phyloP scores from a whole-genome alignment of 2,888 invertebrate genomes.

The Apocheima hispidaria region DNA sequence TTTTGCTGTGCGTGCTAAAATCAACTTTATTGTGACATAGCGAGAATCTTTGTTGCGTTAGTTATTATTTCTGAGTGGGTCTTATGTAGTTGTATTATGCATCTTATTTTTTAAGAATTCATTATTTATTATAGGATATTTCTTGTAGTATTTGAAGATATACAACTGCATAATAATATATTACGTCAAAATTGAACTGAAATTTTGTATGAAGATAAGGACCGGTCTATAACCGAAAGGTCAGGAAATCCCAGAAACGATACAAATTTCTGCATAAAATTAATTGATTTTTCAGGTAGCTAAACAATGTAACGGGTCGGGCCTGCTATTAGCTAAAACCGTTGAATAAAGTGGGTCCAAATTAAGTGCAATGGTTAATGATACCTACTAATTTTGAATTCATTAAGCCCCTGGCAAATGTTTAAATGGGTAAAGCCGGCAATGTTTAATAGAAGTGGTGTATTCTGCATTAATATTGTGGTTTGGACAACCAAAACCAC shows the following conservation, averaged over 20 bases:
- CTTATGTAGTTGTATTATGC: no score
- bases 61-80: no score
- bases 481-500: slow-evolving; percentile 67
- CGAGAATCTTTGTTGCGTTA: no score
- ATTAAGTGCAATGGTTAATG: slow-evolving; percentile 74
- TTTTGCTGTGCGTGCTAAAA: no score
- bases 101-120: no score
- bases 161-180: not conserved
- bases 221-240: slow-evolving; percentile 2
- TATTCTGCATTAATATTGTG: slow-evolving; percentile 74
- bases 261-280: slow-evolving; percentile 28
- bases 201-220: not conserved
- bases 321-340: slow-evolving; percentile 38
- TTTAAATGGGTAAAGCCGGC: slow-evolving; percentile 57
- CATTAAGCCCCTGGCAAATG: slow-evolving; percentile 70
- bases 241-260: slow-evolving; percentile 20
- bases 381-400: slow-evolving; percentile 73
- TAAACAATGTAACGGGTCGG: slow-evolving; percentile 31
- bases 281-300: slow-evolving; percentile 36
- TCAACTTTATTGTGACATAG: no score
- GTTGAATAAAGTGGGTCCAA: slow-evolving; percentile 60
- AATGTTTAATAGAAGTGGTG: slow-evolving; percentile 72
- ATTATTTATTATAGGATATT: no score
- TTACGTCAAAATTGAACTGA: not conserved
- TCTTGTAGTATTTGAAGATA: no score